Evolutionary conservation across 1,140 invertebrate genomes (phyloP).

Genomic region (Ericerus pela): DNA sequence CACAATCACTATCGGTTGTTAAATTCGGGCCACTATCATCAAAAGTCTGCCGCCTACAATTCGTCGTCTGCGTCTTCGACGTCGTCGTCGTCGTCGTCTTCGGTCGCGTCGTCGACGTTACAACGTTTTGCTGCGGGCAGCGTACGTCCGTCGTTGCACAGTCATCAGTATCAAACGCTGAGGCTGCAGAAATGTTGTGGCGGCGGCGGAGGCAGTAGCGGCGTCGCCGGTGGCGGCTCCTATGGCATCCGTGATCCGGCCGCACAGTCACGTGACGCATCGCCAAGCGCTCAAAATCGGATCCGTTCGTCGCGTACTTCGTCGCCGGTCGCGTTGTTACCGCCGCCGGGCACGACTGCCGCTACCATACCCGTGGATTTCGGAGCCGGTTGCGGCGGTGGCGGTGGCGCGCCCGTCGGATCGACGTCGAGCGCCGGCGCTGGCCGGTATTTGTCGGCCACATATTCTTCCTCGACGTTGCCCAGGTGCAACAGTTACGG

Average conservation of each 20-base stretch:
- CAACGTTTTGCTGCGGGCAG: not conserved
- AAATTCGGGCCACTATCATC: slow-evolving; percentile 28
- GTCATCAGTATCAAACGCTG: not conserved
- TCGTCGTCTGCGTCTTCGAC: not conserved
- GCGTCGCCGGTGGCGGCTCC: not conserved
- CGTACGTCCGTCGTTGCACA: not conserved
- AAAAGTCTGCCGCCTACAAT: not conserved
- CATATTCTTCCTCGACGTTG: not conserved
- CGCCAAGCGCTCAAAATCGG: not conserved
- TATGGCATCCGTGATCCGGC: not conserved
- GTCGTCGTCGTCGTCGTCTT: not conserved
- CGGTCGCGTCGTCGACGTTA: not conserved
- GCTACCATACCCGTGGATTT: not conserved
- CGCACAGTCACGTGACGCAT: not conserved
- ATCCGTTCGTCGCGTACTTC: not conserved
- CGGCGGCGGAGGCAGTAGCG: not conserved
- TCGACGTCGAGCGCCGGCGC: not conserved
- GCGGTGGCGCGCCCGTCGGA: too few species aligned
- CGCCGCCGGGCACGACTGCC: not conserved
- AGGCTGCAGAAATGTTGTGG: not conserved
- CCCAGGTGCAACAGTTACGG: not conserved
- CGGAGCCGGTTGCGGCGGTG: not conserved
- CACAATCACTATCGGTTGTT: slow-evolving; percentile 42
- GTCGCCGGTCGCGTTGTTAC: not conserved
- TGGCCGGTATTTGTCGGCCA: not conserved